Percentiles rank a stretch among this genome's conserved stretches.
Evolutionary conservation across 1,140 invertebrate genomes (phyloP).

Genomic region (Drosophila teissieri): DNA sequence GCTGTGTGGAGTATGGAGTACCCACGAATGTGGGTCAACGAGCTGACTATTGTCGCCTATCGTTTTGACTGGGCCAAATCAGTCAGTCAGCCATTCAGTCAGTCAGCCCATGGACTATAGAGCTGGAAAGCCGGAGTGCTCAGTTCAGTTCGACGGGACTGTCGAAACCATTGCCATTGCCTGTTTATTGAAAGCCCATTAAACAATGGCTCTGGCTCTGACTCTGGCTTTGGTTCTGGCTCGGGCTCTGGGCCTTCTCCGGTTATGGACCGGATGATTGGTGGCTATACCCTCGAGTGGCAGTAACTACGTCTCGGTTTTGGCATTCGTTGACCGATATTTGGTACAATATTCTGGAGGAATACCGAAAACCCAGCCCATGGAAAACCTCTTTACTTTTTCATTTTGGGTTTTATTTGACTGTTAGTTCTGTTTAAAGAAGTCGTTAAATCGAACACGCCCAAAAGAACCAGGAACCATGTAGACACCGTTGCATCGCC

Average conservation of each 20-base stretch:
- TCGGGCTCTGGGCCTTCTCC: slow-evolving; percentile 21
- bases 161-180: slow-evolving; percentile 13
- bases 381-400: slow-evolving; percentile 31
- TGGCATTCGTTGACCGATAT: slow-evolving; percentile 69
- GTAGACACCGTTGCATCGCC: slow-evolving; percentile 4
- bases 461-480: slow-evolving; percentile 23
- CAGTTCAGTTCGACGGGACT: not conserved
- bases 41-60: slow-evolving; percentile 72
- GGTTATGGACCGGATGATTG: slow-evolving; percentile 48
- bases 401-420: slow-evolving; percentile 74
- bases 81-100: slow-evolving; percentile 41
- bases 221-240: slow-evolving; percentile 3
- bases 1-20: not conserved
- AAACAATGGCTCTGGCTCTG: slow-evolving; percentile 69
- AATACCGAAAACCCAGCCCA: not conserved
- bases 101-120: not conserved
- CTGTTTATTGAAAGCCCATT: slow-evolving; percentile 78
- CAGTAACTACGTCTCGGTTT: slow-evolving; percentile 42
- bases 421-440: slow-evolving; percentile 69
- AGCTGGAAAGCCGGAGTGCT: not conserved
- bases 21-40: slow-evolving; percentile 75
- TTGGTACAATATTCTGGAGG: slow-evolving; percentile 20
- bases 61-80: slow-evolving; percentile 76
- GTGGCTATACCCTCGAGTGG: slow-evolving; percentile 41
- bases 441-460: slow-evolving; percentile 76